Evolutionary conservation across 2,797 vertebrate species (phyloP).

Genomic region (Macropodus opercularis): DNA sequence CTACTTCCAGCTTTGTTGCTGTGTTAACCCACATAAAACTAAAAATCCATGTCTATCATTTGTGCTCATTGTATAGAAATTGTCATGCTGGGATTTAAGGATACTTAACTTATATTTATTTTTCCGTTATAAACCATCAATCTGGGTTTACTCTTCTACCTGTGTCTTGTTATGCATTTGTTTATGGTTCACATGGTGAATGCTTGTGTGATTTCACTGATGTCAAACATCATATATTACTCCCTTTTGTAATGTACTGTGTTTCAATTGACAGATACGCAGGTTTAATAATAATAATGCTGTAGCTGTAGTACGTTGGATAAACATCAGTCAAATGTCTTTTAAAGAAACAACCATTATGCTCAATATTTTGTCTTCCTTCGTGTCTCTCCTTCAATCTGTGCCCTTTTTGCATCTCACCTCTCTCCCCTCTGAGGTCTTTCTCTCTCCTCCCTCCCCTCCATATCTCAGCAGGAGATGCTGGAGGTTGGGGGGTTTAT

Average conservation of each 20-base stretch:
- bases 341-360: background rate
- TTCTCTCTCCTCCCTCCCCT: slow-evolving; percentile 14
- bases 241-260: too few species aligned
- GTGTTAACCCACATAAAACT: background rate
- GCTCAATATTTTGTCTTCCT: slow-evolving; percentile 2
- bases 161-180: too few species aligned
- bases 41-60: background rate
- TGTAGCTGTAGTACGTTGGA: too few species aligned
- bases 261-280: too few species aligned
- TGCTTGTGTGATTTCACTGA: background rate
- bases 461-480: slow-evolving; percentile 57
- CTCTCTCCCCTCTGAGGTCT: slow-evolving; percentile 17
- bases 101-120: background rate
- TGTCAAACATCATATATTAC: too few species aligned
- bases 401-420: slow-evolving; percentile 17
- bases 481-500: slow-evolving; percentile 60
- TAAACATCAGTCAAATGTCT: background rate
- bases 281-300: too few species aligned
- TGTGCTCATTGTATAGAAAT: too few species aligned
- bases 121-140: background rate
- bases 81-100: background rate
- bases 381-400: slow-evolving; percentile 7
- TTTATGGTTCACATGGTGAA: background rate
- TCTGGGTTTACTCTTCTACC: background rate
- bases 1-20: background rate